These are phyloP conservation scores for Alca torda DNA, from an alignment of 2,797 vertebrate species.

Conservation along the genomic window DNA sequence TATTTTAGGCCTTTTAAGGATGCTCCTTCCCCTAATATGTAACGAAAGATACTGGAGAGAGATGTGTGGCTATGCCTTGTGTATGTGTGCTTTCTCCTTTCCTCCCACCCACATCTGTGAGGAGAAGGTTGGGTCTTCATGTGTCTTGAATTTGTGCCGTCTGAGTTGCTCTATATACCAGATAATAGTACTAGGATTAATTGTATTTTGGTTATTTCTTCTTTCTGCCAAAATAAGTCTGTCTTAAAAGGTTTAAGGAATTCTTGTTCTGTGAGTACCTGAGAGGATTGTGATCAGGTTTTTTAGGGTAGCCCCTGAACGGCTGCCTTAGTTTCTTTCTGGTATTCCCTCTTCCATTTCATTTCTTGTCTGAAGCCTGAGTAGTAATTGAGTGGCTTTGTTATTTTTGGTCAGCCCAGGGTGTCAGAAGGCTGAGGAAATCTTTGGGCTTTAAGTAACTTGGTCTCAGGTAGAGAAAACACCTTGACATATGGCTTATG, in stretches of 20 bases:
- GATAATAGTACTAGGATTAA: background rate
- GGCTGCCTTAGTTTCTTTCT: background rate
- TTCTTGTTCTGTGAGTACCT: background rate
- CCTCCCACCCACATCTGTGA: background rate
- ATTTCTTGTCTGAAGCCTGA: background rate
- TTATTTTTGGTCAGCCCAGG: background rate
- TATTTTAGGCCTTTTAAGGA: background rate
- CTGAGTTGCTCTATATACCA: background rate
- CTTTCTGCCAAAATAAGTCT: background rate
- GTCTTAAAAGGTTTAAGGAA: background rate
- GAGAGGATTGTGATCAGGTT: background rate
- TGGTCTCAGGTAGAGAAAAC: background rate
- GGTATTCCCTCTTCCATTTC: background rate
- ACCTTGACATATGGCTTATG: background rate
- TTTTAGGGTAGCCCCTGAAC: background rate
- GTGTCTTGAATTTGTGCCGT: background rate
- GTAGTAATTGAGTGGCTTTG: background rate
- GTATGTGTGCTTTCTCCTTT: background rate
- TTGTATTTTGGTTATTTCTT: background rate
- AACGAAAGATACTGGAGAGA: background rate
- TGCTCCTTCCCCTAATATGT: background rate
- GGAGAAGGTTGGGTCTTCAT: background rate
- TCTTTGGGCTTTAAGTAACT: background rate
- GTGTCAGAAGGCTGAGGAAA: background rate
- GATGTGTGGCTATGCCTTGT: background rate